Percentiles rank a stretch among this genome's conserved stretches.
phyloP scores from a whole-genome alignment of 1,140 invertebrate genomes.

The Olivierus martensii region DNA sequence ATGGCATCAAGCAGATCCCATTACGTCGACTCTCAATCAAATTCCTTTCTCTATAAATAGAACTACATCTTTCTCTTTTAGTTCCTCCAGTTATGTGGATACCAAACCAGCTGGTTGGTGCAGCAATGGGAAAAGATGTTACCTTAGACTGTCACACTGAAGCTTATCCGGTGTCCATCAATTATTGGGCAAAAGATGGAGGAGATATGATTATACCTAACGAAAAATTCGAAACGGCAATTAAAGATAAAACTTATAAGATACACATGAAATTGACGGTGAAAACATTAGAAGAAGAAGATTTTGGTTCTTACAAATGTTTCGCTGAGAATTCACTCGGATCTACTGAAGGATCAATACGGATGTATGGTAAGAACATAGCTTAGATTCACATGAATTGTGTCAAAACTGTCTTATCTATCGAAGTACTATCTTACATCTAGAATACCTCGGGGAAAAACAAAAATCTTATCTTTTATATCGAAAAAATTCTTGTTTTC shows the following conservation, averaged over 20 bases:
- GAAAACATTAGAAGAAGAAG: slow-evolving; percentile 30
- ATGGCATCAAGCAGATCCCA: too few species aligned
- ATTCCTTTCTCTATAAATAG: too few species aligned
- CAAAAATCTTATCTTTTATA: background rate
- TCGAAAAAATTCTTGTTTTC: background rate
- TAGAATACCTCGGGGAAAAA: background rate
- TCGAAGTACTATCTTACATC: background rate
- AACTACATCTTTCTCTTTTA: slow-evolving; percentile 8
- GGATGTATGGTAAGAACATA: slow-evolving; percentile 68
- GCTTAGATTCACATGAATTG: background rate
- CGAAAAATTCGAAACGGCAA: slow-evolving; percentile 19
- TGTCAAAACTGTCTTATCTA: background rate
- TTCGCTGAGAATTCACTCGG: slow-evolving; percentile 84
- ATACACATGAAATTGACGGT: slow-evolving; percentile 22
- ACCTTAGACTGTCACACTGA: slow-evolving; percentile 33
- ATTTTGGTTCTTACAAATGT: slow-evolving; percentile 77
- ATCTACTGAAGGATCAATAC: slow-evolving; percentile 79
- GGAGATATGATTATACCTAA: slow-evolving; percentile 18
- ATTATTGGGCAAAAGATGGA: slow-evolving; percentile 23
- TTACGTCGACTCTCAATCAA: too few species aligned
- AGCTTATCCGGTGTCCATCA: slow-evolving; percentile 21
- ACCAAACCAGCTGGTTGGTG: slow-evolving; percentile 35
- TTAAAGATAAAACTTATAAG: slow-evolving; percentile 20
- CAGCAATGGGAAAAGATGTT: slow-evolving; percentile 29
- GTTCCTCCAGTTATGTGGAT: slow-evolving; percentile 36